Evolutionary conservation across 2,797 vertebrate genomes (phyloP), one percentile per base, ranked within the genome.

Genomic region (Pitangus sulphuratus): DNA sequence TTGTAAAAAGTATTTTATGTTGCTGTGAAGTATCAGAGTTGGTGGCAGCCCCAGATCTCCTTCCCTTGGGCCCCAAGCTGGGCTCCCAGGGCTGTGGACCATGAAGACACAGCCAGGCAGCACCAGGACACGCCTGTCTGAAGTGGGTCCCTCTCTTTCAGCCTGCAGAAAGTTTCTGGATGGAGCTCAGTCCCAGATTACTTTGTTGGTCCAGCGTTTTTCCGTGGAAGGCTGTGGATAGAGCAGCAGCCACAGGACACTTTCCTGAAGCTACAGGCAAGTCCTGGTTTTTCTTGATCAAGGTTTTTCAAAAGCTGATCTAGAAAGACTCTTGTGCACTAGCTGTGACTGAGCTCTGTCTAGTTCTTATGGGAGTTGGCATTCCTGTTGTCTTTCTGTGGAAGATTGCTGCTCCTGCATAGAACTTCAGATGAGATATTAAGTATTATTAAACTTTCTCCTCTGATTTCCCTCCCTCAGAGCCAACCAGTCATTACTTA

Each of bases 241-340:
- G 98, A 98, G 8, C 97, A 98, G 12, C 97, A 98, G 95, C 99
- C 99, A 1, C 98, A 97, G 44, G 99, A 99, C 97, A 99, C 99
- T 1, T 99, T 99, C 95, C 51, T 99, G 79, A 99, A 99, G 95
- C 97, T 99, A 19, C 98, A 98, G 92, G 99, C 99, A 81, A 85
- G 97, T 93, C 20, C 19, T 77, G 71, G 1, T 31, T 69, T 31
- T 12, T 28, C 57, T 47, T 12, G 3, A 16, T 14, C 7, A 10
- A 25, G 25, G 3, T 40, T 47, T 60, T 44, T 4, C 11, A 37
- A 31, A 12, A 40, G 30, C n/a, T 53, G 48, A 6, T 39, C 14
- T 39, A 16, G 74, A n/a, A 33, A 47, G 6, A n/a, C 6, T 6
- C 31, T 25, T 21, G 31, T 70, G 57, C 48, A 57, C 20, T 15